These are phyloP conservation scores for Bimastos eiseni DNA, from an alignment of 2,888 invertebrate species.

Conservation along the genomic window DNA sequence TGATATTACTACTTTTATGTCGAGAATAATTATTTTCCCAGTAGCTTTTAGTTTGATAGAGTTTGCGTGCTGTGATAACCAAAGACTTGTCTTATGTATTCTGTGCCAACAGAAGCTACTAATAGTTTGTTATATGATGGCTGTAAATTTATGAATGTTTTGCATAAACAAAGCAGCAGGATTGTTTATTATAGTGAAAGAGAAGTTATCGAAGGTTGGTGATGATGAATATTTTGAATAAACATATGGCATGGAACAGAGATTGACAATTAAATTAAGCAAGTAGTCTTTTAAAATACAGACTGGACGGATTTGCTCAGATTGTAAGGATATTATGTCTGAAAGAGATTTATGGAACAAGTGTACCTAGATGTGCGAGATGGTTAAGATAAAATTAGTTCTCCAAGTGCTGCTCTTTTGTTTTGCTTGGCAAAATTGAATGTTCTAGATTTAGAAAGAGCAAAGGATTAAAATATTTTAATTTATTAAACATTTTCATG, in stretches of 20 bases:
- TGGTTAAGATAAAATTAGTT: background rate
- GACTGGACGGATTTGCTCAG: background rate
- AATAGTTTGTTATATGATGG: constrained; percentile 13
- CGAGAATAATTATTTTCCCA: too few relatives aligned
- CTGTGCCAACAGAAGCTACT: background rate
- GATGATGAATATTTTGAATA: background rate
- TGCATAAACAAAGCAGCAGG: background rate
- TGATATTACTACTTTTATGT: background rate
- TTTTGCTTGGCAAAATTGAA: background rate
- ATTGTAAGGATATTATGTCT: background rate
- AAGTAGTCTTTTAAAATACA: background rate
- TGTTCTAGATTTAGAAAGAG: background rate
- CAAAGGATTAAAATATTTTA: background rate
- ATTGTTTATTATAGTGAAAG: background rate
- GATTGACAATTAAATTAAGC: background rate
- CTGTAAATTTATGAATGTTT: background rate
- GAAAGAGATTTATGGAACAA: background rate
- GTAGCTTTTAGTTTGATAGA: background rate
- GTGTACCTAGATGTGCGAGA: background rate
- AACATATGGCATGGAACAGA: background rate
- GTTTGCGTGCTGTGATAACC: background rate
- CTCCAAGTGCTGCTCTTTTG: background rate
- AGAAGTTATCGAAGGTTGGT: background rate
- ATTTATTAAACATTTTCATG: background rate
- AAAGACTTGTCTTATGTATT: background rate